These are phyloP conservation scores for Periparus ater DNA, from an alignment of 2,797 vertebrate genomes.

Conservation along the genomic window DNA sequence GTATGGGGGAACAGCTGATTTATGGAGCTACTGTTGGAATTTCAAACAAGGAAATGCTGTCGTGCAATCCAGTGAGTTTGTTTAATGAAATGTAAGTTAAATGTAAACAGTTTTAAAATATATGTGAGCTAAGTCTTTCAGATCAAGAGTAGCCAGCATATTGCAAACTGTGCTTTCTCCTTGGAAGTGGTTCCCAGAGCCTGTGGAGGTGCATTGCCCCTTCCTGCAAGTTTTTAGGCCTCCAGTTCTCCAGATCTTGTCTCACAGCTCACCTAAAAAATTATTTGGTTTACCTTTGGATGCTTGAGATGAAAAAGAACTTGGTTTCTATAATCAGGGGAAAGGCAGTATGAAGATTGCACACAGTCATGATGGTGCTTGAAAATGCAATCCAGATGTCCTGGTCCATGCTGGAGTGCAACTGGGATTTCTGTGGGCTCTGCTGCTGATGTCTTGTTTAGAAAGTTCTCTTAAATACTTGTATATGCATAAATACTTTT, in stretches of 20 bases:
- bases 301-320: neutral
- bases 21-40: conserved; percentile 24
- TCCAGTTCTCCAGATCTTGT: neutral
- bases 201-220: neutral
- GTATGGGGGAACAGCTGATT: neutral
- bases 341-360: neutral
- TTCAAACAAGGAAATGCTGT: conserved; percentile 27
- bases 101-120: conserved; percentile 11
- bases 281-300: neutral
- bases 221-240: neutral
- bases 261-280: neutral
- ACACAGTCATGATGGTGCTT: neutral
- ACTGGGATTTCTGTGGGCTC: neutral
- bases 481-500: neutral
- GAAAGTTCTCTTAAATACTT: neutral
- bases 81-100: conserved; percentile 44
- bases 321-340: neutral
- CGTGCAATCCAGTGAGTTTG: neutral
- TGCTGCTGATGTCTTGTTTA: neutral
- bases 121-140: neutral
- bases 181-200: neutral
- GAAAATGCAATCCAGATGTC: conserved; percentile 18
- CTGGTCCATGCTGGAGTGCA: neutral
- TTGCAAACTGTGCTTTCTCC: neutral
- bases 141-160: neutral